A percentile compares a stretch with the other conserved stretches of the same genome.
Conservation (phyloP, 2,113 vertebrate genomes). For the Lagopus leucura region DNA sequence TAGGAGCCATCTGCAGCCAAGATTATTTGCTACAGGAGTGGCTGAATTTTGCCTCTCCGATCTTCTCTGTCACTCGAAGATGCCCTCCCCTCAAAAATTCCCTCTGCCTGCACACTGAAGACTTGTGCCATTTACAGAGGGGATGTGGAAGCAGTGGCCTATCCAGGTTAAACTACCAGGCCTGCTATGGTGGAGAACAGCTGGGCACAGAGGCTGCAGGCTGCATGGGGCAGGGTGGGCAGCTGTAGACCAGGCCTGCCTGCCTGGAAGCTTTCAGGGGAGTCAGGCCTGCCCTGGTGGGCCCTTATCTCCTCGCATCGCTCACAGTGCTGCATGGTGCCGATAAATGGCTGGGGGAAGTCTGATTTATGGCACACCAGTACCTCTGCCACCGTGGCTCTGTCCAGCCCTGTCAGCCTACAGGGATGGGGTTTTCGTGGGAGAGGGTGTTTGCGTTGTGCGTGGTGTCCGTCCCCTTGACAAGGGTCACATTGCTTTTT, state of each 20-base stretch:
- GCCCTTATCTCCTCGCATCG: slow-evolving; percentile 3
- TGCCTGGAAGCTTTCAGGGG: background rate
- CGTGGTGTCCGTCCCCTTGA: slow-evolving; percentile 48
- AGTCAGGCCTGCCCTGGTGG: background rate
- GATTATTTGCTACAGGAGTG: background rate
- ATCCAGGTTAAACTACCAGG: accelerated
- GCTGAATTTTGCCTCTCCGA: background rate
- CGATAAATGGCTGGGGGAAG: slow-evolving; percentile 10
- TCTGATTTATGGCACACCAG: slow-evolving; percentile 30
- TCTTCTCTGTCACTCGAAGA: background rate
- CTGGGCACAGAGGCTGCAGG: background rate
- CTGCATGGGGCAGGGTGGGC: accelerated
- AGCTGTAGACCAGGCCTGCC: accelerated
- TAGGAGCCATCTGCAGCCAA: background rate
- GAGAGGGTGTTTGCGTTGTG: slow-evolving; percentile 57
- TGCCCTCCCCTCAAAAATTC: background rate
- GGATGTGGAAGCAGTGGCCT: background rate
- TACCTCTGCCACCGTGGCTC: background rate
- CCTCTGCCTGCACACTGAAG: background rate
- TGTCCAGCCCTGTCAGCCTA: background rate
- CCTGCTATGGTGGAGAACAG: background rate
- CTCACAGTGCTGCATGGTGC: background rate
- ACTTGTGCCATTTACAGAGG: background rate
- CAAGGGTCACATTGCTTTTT: slow-evolving; percentile 78
- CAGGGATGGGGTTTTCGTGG: slow-evolving; percentile 23